Base-by-base conservation (phyloP, 1,140 invertebrate species). In the Pseudomyrmex gracilis region DNA sequence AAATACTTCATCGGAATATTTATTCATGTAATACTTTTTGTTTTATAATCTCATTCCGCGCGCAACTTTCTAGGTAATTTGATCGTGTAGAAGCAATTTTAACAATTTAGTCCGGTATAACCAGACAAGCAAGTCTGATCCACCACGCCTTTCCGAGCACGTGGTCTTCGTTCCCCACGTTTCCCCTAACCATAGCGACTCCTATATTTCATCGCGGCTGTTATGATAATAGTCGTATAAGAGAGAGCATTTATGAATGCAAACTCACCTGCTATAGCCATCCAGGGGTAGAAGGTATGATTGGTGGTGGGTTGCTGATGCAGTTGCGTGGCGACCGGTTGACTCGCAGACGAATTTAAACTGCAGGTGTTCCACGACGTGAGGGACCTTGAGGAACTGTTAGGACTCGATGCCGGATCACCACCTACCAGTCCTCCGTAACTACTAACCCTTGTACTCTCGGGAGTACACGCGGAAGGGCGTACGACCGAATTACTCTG, bases 281-380 rank as follows among this genome's bases (percentile, higher is more conserved):
- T 99, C 98, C 98, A 98, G 85, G 98, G 98, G 95, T 99, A 99
- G 95, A 99, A 98, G 92, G 98, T 98, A 96, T 98, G 98, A 94
- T 97, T 98, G 91, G 94, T 93, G 93, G 96, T 96, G 94, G 97
- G 96, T 95, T 98, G 97, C 94, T 98, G 97, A 93, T 98, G 97
- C 88, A 97, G 96, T 94, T 97, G 97, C 60, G 97, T 96, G 68
- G 96, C 96, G 82, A 97, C 96, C 90, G 97, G 96, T 93, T 97
- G 97, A 87, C 95, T 95, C 61, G 97, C 96, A 83, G 97, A 95
- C 70, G 97, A 95, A 93, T 96, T 97, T 88, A 97, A 95, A 83
- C 96, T 96, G 95, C 97, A 98, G 92, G 97, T 97, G 95, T 97
- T 97, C 95, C 97, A 97, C 68, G 96, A 95, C 43, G 95, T 94